Base-by-base conservation (phyloP, 2,113 vertebrate genomes). In the Leiothrix lutea region DNA sequence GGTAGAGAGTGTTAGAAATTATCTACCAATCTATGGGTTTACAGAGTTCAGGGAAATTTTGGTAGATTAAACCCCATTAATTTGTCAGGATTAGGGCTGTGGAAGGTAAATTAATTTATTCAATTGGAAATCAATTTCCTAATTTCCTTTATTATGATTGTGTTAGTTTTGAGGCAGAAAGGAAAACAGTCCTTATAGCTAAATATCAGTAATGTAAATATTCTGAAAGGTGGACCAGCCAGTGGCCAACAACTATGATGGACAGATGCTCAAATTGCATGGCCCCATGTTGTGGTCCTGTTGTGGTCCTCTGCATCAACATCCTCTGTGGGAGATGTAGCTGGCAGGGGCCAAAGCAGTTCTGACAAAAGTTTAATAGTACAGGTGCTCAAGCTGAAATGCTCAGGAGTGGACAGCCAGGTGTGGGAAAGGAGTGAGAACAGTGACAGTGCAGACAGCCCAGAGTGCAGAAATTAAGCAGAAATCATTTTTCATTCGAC, bases 241-340 rank as follows among this genome's bases (percentile, higher is more conserved):
- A 65, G 19, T 0, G 0, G 9, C 36, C 1, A 3, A 50, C 8
- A 54, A 1, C 23, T 54, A 21, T 56, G 7, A 33, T 12, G 24
- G 25, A 31, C 58, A 70, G 8, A 18, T 22, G 4, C 4, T 40
- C 23, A 47, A 51, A 47, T 31, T 47, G 4, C 18, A 11, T 1
- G 2, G 15, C 19, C n/a, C 36, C 4, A 4, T 16, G 16, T 3
- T n/a, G n/a, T n/a, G n/a, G n/a, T 5, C 6, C 15, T 70, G 12
- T 14, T 70, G 42, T 33, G 7, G 42, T 53, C 17, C 29, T 33
- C 10, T 25, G 8, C 36, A 23, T 17, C 2, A 1, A 0, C 12
- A 12, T 42, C 1, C 1, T 18, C 53, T 28, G 1, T 17, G 33
- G 38, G n/a, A n/a, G n/a, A n/a, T n/a, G n/a, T n/a, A n/a, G n/a